Evolutionary conservation across 2,113 vertebrate genomes (phyloP).

Genomic region (Eclectus roratus): DNA sequence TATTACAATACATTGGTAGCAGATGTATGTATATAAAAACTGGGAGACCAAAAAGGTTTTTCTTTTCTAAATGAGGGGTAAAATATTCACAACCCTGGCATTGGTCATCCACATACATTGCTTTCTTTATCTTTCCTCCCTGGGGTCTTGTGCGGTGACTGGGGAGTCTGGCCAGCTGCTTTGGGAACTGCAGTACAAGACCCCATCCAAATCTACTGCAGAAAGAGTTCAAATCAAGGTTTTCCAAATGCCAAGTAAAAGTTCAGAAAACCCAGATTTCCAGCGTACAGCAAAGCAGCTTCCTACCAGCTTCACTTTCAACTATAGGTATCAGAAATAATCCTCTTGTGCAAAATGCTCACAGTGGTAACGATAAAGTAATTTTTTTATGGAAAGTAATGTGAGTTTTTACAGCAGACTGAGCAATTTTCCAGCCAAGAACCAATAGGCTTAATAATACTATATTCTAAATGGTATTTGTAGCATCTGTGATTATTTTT

Average conservation of each 20-base stretch:
- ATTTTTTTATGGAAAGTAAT: conserved; percentile 35
- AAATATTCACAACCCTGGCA: neutral
- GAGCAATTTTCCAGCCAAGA: conserved; percentile 51
- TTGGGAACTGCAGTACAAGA: neutral
- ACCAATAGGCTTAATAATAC: conserved; percentile 41
- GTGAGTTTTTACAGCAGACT: conserved; percentile 32
- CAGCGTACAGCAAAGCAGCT: neutral
- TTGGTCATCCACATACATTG: neutral
- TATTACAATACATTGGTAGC: neutral
- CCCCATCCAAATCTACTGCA: neutral
- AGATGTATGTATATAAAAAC: neutral
- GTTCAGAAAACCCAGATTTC: neutral
- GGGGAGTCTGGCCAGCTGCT: neutral
- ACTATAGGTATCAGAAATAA: conserved; percentile 3
- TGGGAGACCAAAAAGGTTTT: neutral
- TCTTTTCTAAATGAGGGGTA: neutral
- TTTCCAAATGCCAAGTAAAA: neutral
- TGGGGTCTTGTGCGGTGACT: neutral
- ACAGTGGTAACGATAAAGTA: conserved; percentile 17
- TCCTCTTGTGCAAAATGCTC: conserved; percentile 25
- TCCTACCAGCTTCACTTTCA: neutral
- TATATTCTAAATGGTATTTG: conserved; percentile 50
- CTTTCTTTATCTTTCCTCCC: neutral
- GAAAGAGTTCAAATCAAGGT: neutral
- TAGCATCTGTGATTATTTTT: conserved; percentile 49